phyloP scores from a whole-genome alignment of 2,888 invertebrate species.

The Epirrhoe alternata region DNA sequence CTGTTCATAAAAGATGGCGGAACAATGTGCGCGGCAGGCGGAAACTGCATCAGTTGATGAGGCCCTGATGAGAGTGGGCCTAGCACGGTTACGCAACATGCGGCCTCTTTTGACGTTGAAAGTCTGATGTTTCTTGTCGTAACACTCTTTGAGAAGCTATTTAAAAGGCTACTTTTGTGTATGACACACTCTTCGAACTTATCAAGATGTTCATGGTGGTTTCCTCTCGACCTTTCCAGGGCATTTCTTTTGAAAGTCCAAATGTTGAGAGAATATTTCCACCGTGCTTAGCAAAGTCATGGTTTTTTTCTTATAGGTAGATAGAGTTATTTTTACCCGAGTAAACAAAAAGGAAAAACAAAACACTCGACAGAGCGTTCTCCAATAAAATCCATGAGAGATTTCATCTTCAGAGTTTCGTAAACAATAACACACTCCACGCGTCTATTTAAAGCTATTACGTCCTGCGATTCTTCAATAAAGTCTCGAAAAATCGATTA shows the following conservation, averaged over 20 bases:
- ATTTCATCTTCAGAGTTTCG: conserved; percentile 40
- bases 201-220: too few relatives aligned
- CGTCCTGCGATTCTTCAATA: conserved; percentile 55
- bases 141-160: too few relatives aligned
- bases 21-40: conserved; percentile 39
- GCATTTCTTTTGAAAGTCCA: too few relatives aligned
- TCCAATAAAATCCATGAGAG: conserved; percentile 39
- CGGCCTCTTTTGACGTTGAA: background rate
- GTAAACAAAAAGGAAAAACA: conserved; percentile 3
- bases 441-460: conserved; percentile 52
- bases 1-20: conserved; percentile 31
- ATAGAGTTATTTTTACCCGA: conserved; percentile 10
- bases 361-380: conserved; percentile 15
- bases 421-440: conserved; percentile 45
- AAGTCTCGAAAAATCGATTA: conserved; percentile 65
- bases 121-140: too few relatives aligned
- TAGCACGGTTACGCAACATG: conserved; percentile 23
- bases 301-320: background rate
- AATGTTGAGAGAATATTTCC: too few relatives aligned
- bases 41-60: conserved; percentile 47
- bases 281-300: background rate
- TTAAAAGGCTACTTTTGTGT: too few relatives aligned
- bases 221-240: too few relatives aligned
- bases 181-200: too few relatives aligned
- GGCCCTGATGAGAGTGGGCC: conserved; percentile 45